Evolutionary conservation across 2,797 vertebrate genomes (phyloP).

Genomic region (Hylomyscus alleni): DNA sequence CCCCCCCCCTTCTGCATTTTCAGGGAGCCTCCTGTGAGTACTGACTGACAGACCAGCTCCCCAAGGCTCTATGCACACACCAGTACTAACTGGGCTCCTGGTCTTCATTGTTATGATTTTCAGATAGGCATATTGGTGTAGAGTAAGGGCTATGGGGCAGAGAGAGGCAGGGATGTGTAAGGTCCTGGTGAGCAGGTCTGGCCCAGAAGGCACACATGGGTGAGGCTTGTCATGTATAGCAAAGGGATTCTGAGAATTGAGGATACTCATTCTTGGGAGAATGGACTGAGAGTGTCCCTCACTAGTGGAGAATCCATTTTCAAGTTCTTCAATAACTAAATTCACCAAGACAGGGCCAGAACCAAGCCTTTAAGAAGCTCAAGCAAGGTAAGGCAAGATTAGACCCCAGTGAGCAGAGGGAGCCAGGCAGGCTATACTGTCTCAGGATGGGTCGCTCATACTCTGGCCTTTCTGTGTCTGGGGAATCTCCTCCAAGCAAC

Average conservation of each 20-base stretch:
- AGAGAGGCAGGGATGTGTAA: neutral
- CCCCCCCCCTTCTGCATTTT: neutral
- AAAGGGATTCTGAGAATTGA: neutral
- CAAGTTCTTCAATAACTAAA: fast-evolving
- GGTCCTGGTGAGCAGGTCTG: fast-evolving
- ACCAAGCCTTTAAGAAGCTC: neutral
- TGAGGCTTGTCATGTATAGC: neutral
- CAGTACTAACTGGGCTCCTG: neutral
- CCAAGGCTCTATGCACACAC: neutral
- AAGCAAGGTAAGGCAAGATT: neutral
- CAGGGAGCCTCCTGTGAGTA: neutral
- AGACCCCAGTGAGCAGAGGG: neutral
- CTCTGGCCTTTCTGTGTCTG: neutral
- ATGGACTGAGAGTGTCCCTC: neutral
- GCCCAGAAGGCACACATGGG: neutral
- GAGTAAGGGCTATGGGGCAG: neutral
- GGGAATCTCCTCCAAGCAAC: neutral
- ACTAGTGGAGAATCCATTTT: fast-evolving
- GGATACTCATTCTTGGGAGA: neutral
- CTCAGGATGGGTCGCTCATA: neutral
- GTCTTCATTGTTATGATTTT: neutral
- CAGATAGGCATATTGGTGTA: neutral
- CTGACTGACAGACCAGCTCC: too few species aligned
- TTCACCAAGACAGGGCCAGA: fast-evolving
- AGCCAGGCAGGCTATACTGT: neutral